phyloP scores from a whole-genome alignment of 2,797 vertebrate species.

The Notamacropus eugenii region DNA sequence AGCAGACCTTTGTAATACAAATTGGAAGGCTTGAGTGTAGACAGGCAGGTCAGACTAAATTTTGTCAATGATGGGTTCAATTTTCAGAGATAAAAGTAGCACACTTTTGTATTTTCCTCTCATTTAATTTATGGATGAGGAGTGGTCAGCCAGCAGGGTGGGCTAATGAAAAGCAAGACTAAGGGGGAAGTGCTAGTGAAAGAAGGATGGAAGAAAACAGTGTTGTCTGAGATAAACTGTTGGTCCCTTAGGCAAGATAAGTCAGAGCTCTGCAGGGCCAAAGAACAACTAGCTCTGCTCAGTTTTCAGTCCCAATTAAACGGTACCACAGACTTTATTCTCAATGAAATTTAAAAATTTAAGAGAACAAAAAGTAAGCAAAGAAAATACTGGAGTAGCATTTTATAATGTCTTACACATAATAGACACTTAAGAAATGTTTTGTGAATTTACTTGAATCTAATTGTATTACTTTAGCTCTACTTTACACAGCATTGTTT shows the following conservation, averaged over 20 bases:
- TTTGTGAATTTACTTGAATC: slow-evolving; percentile 1
- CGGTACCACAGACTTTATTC: slow-evolving; percentile 30
- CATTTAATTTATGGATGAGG: slow-evolving; percentile 61
- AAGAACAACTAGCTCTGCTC: slow-evolving; percentile 27
- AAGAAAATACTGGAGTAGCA: slow-evolving; percentile 47
- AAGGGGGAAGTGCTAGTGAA: slow-evolving; percentile 57
- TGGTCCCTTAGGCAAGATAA: slow-evolving; percentile 71
- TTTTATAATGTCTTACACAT: slow-evolving; percentile 26
- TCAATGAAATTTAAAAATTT: slow-evolving; percentile 3
- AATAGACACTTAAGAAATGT: slow-evolving; percentile 18
- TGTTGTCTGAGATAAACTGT: slow-evolving; percentile 72
- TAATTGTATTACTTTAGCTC: slow-evolving; percentile 47
- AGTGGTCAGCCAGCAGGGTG: slow-evolving; percentile 63
- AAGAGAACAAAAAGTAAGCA: slow-evolving; percentile 44
- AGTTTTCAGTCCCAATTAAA: slow-evolving; percentile 58
- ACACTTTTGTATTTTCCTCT: slow-evolving; percentile 34
- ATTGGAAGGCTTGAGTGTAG: slow-evolving; percentile 51
- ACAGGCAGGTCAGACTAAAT: slow-evolving; percentile 46
- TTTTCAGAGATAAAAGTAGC: slow-evolving; percentile 73
- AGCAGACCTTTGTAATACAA: slow-evolving; percentile 31
- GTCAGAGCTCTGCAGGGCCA: slow-evolving; percentile 46
- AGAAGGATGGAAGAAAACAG: slow-evolving; percentile 49
- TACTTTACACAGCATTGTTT: slow-evolving; percentile 67
- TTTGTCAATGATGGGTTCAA: slow-evolving; percentile 40
- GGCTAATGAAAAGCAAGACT: slow-evolving; percentile 72